These are phyloP conservation scores for Semaprochilodus insignis DNA, from an alignment of 2,797 vertebrate species.

Conservation along the genomic window DNA sequence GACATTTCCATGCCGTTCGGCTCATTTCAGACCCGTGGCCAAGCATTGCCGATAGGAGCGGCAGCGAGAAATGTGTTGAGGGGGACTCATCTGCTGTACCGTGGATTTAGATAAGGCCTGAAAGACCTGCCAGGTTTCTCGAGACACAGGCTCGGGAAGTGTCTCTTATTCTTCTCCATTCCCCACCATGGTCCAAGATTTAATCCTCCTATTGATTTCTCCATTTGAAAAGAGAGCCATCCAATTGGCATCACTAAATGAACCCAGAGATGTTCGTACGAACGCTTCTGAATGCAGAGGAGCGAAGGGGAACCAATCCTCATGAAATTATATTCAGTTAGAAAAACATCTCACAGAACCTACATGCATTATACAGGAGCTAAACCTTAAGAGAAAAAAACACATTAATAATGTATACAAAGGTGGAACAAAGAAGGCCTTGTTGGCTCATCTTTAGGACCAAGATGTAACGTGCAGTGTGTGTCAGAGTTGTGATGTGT, in stretches of 20 bases:
- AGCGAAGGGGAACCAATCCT: conserved; percentile 25
- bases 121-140: conserved; percentile 22
- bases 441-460: neutral
- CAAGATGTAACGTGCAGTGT: neutral
- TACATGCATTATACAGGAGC: conserved; percentile 13
- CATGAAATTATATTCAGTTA: conserved; percentile 25
- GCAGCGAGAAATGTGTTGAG: conserved; percentile 6
- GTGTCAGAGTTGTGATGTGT: neutral
- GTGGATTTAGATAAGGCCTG: conserved; percentile 45
- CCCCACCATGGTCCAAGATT: conserved; percentile 37
- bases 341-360: conserved; percentile 4
- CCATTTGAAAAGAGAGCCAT: conserved; percentile 46
- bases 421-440: neutral
- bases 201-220: conserved; percentile 56
- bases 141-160: neutral
- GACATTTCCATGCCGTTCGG: conserved; percentile 35
- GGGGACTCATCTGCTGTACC: conserved; percentile 18
- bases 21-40: neutral
- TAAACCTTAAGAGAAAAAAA: conserved; percentile 7
- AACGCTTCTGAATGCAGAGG: conserved; percentile 33
- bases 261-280: conserved; percentile 38
- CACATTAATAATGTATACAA: conserved; percentile 12
- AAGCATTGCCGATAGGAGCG: neutral
- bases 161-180: conserved; percentile 16
- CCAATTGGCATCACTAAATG: conserved; percentile 51